Base-by-base conservation (phyloP, 1,140 invertebrate species). In the Brachionus koreanus region DNA sequence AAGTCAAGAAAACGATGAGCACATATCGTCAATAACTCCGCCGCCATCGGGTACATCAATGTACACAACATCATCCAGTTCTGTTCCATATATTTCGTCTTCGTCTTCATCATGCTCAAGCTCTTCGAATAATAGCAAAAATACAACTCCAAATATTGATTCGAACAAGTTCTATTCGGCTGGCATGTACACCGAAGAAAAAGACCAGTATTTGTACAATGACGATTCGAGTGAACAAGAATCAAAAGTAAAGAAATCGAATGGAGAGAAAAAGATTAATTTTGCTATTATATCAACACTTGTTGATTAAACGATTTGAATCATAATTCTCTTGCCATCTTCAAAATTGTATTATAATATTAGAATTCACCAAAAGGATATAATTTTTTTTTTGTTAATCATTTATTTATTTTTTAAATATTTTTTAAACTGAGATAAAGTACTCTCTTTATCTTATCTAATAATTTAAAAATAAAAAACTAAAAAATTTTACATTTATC, bases 241-340 rank as follows among this genome's bases (percentile, higher is more conserved):
- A 29, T 39, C 43, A 74, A 43, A 74, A 39, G 0, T 10, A n/a
- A 74, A 74, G 19, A 74, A 49, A 49, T 0, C 69, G 25, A 19
- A 2, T 13, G 12, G 35, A n/a, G 69, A 74, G 19, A 74, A 74
- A 46, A 74, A 74, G 25, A 74, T 74, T 13, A 74, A 74, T 46
- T 74, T 74, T 46, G 69, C 69, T 12, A 74, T 74, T 25, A 74
- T 74, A 19, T 74, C 69, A 13, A 74, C 69, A 5, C 69, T 74
- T 13, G 69, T 74, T 29, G 69, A 74, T 46, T 74, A 49, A 19
- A 1, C n/a, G 16, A 42, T 46, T 19, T 0, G 16, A 7, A 19
- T 42, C 13, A 2, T 23, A 42, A 23, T 42, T 10, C 19, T 35
- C 67, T 39, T 42, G 35, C 39, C 35, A 72, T 42, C 35, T 72